Conservation (phyloP, 30 jellyfish, hydroid and myxozoan genomes). For the Rhopilema esculentum region DNA sequence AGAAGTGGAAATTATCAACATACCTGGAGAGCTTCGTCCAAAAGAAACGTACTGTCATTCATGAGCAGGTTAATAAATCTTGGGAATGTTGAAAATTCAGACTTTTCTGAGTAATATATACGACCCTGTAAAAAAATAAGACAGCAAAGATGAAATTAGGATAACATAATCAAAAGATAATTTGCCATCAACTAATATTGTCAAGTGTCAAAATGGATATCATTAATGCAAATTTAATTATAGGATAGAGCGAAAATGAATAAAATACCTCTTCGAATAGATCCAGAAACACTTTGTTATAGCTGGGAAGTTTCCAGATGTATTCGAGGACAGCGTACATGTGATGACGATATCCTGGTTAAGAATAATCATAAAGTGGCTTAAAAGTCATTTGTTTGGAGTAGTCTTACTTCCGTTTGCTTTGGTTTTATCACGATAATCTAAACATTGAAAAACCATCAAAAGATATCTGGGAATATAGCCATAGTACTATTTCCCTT, state of each 20-base stretch:
- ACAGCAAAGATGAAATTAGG: slow-evolving; percentile 1
- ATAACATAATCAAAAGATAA: too few species aligned
- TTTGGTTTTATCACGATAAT: too few species aligned
- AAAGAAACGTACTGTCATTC: slow-evolving; percentile 89
- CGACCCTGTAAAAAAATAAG: slow-evolving; percentile 68
- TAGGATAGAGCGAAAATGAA: too few species aligned
- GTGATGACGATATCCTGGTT: slow-evolving; percentile 89
- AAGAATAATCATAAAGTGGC: too few species aligned
- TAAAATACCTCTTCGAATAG: slow-evolving; percentile 87
- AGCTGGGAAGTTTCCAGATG: slow-evolving; percentile 85
- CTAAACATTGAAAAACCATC: too few species aligned
- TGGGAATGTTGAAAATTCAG: slow-evolving; percentile 87
- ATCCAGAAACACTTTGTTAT: slow-evolving; percentile 57
- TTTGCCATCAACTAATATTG: too few species aligned
- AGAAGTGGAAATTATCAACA: neutral
- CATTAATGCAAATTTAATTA: too few species aligned
- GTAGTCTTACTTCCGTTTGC: too few species aligned
- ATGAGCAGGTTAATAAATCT: slow-evolving; percentile 85
- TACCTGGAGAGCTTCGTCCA: slow-evolving; percentile 97
- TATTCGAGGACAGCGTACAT: slow-evolving; percentile 92
- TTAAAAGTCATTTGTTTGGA: too few species aligned
- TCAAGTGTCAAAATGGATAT: too few species aligned
- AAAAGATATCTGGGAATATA: too few species aligned
- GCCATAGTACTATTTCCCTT: too few species aligned
- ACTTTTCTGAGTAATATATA: slow-evolving; percentile 39